phyloP scores from a whole-genome alignment of 1,140 invertebrate genomes.

The Drosophila pseudoananassae region DNA sequence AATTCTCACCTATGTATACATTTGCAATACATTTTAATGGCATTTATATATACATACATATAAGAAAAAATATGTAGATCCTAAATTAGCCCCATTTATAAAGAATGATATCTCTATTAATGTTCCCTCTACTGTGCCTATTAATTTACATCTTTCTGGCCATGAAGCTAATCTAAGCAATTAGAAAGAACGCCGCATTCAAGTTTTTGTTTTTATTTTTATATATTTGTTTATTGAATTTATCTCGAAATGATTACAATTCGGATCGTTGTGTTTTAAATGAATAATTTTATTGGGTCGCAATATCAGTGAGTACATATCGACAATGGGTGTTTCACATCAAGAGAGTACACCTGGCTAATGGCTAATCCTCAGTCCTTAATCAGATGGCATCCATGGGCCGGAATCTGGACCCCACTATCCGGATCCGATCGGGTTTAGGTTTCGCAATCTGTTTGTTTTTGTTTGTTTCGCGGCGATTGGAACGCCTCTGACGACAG shows the following conservation, averaged over 20 bases:
- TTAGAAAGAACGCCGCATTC: slow-evolving; percentile 20
- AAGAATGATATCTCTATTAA: background rate
- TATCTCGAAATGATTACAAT: slow-evolving; percentile 32
- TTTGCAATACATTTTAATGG: background rate
- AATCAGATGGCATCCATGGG: slow-evolving; percentile 41
- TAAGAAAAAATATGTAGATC: background rate
- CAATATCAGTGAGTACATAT: slow-evolving; percentile 80
- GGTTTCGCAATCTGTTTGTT: slow-evolving; percentile 44
- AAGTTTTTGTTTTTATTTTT: slow-evolving; percentile 8
- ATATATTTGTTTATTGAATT: slow-evolving; percentile 28
- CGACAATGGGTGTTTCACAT: slow-evolving; percentile 51
- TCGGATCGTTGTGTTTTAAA: slow-evolving; percentile 40
- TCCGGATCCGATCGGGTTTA: slow-evolving; percentile 14
- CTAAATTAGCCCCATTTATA: background rate
- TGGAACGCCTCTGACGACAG: slow-evolving; percentile 72
- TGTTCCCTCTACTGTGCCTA: slow-evolving; percentile 2
- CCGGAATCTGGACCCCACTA: slow-evolving; percentile 14
- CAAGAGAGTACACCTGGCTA: slow-evolving; percentile 62
- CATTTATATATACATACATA: background rate
- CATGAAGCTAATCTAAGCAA: slow-evolving; percentile 45
- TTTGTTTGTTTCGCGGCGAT: slow-evolving; percentile 53
- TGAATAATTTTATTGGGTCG: slow-evolving; percentile 77
- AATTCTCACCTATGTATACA: background rate
- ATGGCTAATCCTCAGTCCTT: slow-evolving; percentile 61
- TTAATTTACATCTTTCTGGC: slow-evolving; percentile 42